Conservation (phyloP, 1,140 invertebrate species). For the Aphaenogaster rudis region DNA sequence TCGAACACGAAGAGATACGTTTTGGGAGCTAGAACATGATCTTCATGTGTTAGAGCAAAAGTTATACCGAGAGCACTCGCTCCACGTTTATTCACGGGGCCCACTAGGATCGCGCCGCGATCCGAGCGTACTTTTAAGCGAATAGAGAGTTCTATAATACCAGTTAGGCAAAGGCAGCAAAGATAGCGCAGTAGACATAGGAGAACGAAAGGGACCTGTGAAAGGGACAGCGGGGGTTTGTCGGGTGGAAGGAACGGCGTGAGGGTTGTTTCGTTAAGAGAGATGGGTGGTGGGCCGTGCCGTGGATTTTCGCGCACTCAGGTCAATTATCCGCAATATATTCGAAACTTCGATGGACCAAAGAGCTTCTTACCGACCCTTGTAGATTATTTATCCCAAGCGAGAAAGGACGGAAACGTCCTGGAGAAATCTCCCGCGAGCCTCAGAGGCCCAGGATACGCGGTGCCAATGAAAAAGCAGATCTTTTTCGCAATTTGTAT, state of each 20-base stretch:
- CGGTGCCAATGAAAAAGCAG: slow-evolving; percentile 3
- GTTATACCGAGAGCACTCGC: slow-evolving; percentile 10
- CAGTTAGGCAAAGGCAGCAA: slow-evolving; percentile 73
- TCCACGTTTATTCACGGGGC: background rate
- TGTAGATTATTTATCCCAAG: slow-evolving; percentile 40
- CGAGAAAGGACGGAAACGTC: slow-evolving; percentile 4
- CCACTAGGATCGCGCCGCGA: slow-evolving; percentile 37
- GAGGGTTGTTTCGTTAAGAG: slow-evolving; percentile 26
- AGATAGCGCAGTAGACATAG: slow-evolving; percentile 63
- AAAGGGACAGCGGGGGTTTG: background rate
- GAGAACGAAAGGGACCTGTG: background rate
- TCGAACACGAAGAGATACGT: background rate
- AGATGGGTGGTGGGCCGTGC: slow-evolving; percentile 66
- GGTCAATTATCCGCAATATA: slow-evolving; percentile 74
- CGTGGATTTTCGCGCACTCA: slow-evolving; percentile 69
- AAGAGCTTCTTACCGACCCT: slow-evolving; percentile 66
- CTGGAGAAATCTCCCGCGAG: slow-evolving; percentile 36
- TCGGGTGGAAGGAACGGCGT: background rate
- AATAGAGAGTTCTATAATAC: slow-evolving; percentile 68
- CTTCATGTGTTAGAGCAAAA: background rate
- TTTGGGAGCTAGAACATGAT: background rate
- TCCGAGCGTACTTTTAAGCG: slow-evolving; percentile 68
- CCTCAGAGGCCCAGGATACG: background rate
- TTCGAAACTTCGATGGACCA: slow-evolving; percentile 74
- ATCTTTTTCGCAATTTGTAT: slow-evolving; percentile 5